Evolutionary conservation across 1,140 invertebrate species (phyloP), one percentile per base, ranked within the genome.

Genomic region (Zaprionus tsacasi): DNA sequence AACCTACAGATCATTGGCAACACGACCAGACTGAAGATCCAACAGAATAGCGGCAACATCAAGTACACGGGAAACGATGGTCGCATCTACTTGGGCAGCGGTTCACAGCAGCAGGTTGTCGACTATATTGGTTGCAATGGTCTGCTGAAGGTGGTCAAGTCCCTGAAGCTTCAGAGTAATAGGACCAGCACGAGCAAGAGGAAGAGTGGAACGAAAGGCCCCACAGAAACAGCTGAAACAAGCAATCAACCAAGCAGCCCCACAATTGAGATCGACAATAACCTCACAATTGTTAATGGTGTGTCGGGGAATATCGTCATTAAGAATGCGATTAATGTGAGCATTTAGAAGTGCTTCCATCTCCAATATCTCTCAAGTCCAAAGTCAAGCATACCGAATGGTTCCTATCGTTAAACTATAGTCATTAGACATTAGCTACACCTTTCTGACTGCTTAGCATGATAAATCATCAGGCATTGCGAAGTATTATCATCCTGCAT

Each of bases 61-160:
- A 79, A 81, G 55, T 92, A 92, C 45, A 92, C 82, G 11, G 91
- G 91, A 5, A 92, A 92, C 38, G 82, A 91, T 72, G 91, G 91
- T 5, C 70, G 87, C n/a, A 91, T 92, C 48, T 88, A 89, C 43
- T 35, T 92, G 70, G 91, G 91, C 43, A 91, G 77, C 35, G 72
- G 79, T 5, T 92, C 91, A 3, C 50, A 59, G 17, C 75, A 91
- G 55, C 87, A 85, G 70, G 48, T 27, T 6, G 86, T 92, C 17
- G 89, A 92, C 64, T 92, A 92, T 30, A 91, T 79, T 11, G 91
- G 91, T 27, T 91, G 85, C 67, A 92, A 92, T 71, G 91, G 91
- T 1, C 38, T 88, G 43, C 60, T 92, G 6, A 92, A 92, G 68
- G 77, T 92, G 55, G 86, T 92, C 38, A 89, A 83, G 27, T 72